Conservation (phyloP, 2,113 vertebrate genomes). For the Gambusia holbrooki region DNA sequence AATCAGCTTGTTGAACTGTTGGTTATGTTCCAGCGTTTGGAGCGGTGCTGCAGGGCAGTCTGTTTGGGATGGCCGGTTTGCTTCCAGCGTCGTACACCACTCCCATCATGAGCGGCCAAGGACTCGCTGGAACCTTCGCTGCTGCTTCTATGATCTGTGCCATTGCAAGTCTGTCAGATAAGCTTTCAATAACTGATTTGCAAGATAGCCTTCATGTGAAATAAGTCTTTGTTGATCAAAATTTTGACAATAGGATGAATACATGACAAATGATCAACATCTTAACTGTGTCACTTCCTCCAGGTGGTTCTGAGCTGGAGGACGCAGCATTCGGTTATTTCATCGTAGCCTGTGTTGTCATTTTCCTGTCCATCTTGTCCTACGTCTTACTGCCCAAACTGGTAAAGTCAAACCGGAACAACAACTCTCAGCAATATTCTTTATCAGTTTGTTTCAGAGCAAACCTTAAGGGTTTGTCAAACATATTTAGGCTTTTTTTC, state of each 20-base stretch:
- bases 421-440: not conserved
- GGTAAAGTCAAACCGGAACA: constrained; percentile 71
- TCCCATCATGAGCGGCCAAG: constrained; percentile 94
- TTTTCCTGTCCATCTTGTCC: constrained; percentile 82
- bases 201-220: not conserved
- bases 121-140: constrained; percentile 88
- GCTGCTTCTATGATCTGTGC: constrained; percentile 89
- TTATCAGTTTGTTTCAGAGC: not conserved
- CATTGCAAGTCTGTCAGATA: constrained; percentile 84
- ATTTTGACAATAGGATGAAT: too few relatives aligned
- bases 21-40: constrained; percentile 81
- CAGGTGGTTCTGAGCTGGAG: constrained; percentile 83
- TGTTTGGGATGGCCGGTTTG: constrained; percentile 89
- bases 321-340: constrained; percentile 92
- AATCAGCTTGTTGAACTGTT: not conserved
- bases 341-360: constrained; percentile 87
- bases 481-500: not conserved
- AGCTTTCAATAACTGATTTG: not conserved
- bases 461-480: not conserved
- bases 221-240: not conserved
- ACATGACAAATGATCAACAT: too few relatives aligned
- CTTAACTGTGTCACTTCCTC: not conserved
- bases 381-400: constrained; percentile 85
- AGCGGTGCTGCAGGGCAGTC: constrained; percentile 89
- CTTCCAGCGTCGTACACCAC: constrained; percentile 87